Evolutionary conservation across 2,797 vertebrate genomes (phyloP).

Genomic region (Karalla daura): DNA sequence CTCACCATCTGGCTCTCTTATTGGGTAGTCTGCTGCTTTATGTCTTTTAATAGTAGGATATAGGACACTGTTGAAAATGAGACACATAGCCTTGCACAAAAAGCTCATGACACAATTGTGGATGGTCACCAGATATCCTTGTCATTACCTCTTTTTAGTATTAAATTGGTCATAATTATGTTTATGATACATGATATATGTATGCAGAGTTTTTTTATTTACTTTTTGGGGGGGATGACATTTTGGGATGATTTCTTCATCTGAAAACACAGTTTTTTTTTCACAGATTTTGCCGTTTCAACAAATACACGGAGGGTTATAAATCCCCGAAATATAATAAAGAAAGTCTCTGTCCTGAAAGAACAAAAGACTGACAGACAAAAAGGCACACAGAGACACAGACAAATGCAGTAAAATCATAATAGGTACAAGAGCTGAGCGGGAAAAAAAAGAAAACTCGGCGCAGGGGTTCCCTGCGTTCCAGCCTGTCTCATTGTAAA

Average conservation of each 20-base stretch:
- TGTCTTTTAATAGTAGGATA: neutral
- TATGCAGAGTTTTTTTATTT: no score
- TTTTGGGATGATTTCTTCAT: neutral
- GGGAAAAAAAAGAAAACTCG: neutral
- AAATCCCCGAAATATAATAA: conserved; percentile 16
- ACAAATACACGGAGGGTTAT: neutral
- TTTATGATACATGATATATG: no score
- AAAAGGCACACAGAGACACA: neutral
- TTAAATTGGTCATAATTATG: no score
- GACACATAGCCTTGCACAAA: neutral
- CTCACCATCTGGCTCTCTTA: conserved; percentile 2
- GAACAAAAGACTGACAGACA: conserved; percentile 2
- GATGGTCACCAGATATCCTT: no score
- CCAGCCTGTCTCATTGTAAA: conserved; percentile 76
- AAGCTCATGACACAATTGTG: no score
- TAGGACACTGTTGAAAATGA: neutral
- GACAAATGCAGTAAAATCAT: conserved; percentile 39
- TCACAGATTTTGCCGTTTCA: neutral
- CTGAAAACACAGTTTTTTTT: neutral
- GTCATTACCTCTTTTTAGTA: no score
- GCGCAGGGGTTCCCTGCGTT: conserved; percentile 57
- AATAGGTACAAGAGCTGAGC: conserved; percentile 32
- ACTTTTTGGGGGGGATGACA: no score
- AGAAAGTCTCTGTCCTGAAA: neutral
- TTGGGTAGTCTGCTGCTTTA: conserved; percentile 4